Evolutionary conservation across 2,113 vertebrate species (phyloP).

Genomic region (Mesitornis unicolor): DNA sequence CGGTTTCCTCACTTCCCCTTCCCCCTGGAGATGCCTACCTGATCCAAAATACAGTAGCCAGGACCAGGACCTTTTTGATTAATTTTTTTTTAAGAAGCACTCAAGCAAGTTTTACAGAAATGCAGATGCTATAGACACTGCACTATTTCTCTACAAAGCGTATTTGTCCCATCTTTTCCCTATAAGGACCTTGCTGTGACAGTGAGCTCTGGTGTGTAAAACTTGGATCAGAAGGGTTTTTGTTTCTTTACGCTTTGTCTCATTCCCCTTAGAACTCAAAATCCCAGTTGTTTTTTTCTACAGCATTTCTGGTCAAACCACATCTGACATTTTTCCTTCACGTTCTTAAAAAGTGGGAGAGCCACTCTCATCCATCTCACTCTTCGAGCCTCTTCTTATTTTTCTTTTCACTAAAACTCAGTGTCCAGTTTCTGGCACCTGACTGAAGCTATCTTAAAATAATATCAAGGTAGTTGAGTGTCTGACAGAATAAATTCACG

Average conservation of each 20-base stretch:
- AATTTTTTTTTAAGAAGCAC: background rate
- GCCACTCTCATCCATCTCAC: background rate
- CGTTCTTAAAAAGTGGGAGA: background rate
- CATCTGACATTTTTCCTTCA: background rate
- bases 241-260: background rate
- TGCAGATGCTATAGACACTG: background rate
- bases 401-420: background rate
- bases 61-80: no score
- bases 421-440: background rate
- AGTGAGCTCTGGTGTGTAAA: background rate
- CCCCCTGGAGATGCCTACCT: background rate
- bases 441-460: background rate
- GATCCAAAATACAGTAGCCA: background rate
- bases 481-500: background rate
- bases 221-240: background rate
- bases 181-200: background rate
- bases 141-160: background rate
- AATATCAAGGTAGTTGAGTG: background rate
- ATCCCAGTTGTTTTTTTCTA: background rate
- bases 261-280: background rate
- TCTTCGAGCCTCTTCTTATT: background rate
- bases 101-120: background rate
- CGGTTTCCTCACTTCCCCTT: background rate
- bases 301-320: background rate
- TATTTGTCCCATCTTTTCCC: background rate